Conservation (phyloP, 2,113 vertebrate species). For the Cercocebus atys region DNA sequence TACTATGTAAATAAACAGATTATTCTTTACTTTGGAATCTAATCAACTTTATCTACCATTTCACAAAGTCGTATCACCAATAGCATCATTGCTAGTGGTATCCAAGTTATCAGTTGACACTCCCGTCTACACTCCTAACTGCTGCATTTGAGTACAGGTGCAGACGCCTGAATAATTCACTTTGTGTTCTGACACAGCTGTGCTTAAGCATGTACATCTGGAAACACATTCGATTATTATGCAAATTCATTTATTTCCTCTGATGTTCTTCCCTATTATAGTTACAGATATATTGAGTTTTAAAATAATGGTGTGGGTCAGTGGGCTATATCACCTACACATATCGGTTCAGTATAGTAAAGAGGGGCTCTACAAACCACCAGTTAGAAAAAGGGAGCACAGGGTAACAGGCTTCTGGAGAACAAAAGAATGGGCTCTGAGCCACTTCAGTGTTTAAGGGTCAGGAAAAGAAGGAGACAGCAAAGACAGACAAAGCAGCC, state of each 20-base stretch:
- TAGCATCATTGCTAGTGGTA: not conserved
- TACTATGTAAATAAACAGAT: not conserved
- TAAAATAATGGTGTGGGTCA: not conserved
- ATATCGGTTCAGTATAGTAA: not conserved
- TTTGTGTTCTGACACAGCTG: not conserved
- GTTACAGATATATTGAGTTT: not conserved
- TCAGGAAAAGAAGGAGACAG: not conserved
- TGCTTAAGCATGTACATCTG: not conserved
- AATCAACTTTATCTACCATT: not conserved
- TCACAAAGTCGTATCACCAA: not conserved
- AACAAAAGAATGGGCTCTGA: not conserved
- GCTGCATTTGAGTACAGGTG: not conserved
- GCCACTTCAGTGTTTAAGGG: not conserved
- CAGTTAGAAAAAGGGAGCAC: not conserved
- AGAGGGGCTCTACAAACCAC: not conserved
- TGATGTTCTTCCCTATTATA: not conserved
- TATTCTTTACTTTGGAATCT: not conserved
- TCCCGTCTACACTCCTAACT: not conserved
- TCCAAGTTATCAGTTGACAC: not conserved
- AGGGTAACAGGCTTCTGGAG: not conserved
- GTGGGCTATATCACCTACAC: not conserved
- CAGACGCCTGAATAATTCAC: not conserved
- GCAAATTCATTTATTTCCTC: not conserved
- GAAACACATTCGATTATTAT: not conserved
- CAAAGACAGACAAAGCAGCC: not conserved